These are phyloP conservation scores for Oryzias javanicus DNA, from an alignment of 2,113 vertebrate genomes.

Conservation along the genomic window DNA sequence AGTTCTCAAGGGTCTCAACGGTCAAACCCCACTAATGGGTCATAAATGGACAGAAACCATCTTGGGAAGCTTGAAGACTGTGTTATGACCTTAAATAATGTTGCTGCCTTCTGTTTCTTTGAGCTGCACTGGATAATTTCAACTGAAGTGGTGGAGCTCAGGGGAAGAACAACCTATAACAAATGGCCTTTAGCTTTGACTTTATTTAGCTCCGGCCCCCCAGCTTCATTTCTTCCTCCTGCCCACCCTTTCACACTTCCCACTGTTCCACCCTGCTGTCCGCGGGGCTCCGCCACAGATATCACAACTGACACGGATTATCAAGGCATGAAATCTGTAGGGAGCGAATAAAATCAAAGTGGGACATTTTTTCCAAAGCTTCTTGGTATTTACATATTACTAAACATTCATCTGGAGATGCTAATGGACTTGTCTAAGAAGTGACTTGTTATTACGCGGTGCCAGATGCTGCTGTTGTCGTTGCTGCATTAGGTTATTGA, in stretches of 20 bases:
- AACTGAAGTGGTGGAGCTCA: not conserved
- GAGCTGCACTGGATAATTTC: not conserved
- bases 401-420: not conserved
- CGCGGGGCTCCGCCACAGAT: constrained; percentile 28
- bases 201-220: constrained; percentile 41
- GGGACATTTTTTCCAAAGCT: constrained; percentile 11
- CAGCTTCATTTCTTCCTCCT: constrained; percentile 15
- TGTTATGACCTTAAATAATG: not conserved
- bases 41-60: not conserved
- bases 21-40: not conserved
- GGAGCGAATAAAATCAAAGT: not conserved
- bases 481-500: constrained; percentile 18
- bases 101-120: not conserved
- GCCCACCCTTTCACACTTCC: constrained; percentile 41
- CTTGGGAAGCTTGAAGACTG: no score
- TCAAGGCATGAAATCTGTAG: constrained; percentile 28
- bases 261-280: constrained; percentile 17
- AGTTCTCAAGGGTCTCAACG: not conserved
- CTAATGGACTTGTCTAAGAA: not conserved
- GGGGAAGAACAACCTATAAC: constrained; percentile 2
- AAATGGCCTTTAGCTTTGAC: constrained; percentile 27
- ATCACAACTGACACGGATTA: constrained; percentile 56
- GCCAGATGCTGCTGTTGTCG: not conserved
- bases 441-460: not conserved
- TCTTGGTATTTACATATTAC: not conserved